Percentiles rank a stretch among this genome's conserved stretches.
Evolutionary conservation across 2,797 vertebrate species (phyloP).

Genomic region (Chromobotia macracanthus): DNA sequence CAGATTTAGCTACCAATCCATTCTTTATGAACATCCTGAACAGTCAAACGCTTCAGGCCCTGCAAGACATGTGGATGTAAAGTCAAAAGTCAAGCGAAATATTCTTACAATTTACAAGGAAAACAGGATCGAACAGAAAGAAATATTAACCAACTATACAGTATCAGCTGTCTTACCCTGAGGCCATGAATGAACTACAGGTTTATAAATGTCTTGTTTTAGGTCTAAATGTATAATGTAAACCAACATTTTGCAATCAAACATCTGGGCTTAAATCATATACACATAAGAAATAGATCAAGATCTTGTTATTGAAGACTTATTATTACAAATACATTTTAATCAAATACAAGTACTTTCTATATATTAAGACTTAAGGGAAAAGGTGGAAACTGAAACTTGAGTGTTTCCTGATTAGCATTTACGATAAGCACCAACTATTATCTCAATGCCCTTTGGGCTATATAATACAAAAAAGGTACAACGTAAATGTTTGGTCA

Average conservation of each 20-base stretch:
- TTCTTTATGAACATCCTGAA: constrained; percentile 43
- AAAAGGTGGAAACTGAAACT: constrained; percentile 4
- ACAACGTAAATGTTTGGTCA: constrained; percentile 24
- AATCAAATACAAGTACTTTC: constrained; percentile 74
- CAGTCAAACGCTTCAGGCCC: constrained; percentile 27
- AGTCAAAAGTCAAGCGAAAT: constrained; percentile 21
- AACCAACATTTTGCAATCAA: background rate
- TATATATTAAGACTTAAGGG: background rate
- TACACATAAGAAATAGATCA: constrained; percentile 42
- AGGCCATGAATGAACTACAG: background rate
- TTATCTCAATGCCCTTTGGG: constrained; percentile 32
- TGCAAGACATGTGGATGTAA: constrained; percentile 35
- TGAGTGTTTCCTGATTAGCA: constrained; percentile 26
- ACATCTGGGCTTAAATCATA: background rate
- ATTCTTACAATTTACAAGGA: constrained; percentile 26
- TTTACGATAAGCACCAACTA: constrained; percentile 36
- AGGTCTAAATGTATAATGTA: background rate
- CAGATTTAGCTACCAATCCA: constrained; percentile 48
- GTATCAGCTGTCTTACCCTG: background rate
- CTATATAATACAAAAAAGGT: constrained; percentile 20
- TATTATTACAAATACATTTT: constrained; percentile 73
- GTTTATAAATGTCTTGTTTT: background rate
- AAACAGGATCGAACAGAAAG: constrained; percentile 20
- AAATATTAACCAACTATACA: background rate
- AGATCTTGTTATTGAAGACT: constrained; percentile 39